Evolutionary conservation across 2,113 vertebrate genomes (phyloP).

Genomic region (Channa argus): DNA sequence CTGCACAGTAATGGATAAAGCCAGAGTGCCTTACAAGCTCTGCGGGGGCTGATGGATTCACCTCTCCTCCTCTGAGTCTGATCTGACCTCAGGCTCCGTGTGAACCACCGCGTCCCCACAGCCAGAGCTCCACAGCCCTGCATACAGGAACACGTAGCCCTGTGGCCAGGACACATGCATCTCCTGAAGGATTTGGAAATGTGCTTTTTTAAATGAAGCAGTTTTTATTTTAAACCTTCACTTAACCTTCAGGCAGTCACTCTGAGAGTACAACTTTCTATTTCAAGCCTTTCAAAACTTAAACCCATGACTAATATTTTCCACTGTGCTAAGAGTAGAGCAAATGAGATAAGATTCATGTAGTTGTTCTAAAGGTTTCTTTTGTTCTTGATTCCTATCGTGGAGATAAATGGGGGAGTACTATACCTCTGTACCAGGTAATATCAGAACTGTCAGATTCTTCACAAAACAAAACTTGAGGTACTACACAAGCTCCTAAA

Average conservation of each 20-base stretch:
- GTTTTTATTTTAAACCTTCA: conserved; percentile 18
- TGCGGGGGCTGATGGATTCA: conserved; percentile 64
- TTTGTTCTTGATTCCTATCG: conserved; percentile 27
- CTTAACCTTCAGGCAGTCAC: conserved; percentile 29
- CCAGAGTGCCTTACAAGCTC: conserved; percentile 42
- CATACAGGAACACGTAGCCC: conserved; percentile 34
- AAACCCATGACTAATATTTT: neutral
- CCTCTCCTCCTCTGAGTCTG: conserved; percentile 58
- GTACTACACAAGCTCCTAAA: neutral
- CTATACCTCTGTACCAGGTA: neutral
- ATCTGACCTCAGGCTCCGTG: conserved; percentile 53
- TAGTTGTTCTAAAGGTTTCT: conserved; percentile 6
- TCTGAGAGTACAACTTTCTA: conserved; percentile 17
- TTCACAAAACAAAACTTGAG: conserved; percentile 10
- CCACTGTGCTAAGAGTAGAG: neutral
- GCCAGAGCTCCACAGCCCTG: conserved; percentile 26
- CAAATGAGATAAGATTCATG: conserved; percentile 1
- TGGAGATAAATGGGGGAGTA: conserved; percentile 28
- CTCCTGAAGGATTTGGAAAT: conserved; percentile 11
- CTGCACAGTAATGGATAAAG: conserved; percentile 58
- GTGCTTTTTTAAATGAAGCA: conserved; percentile 7
- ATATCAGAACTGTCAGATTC: neutral
- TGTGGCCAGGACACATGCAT: conserved; percentile 29
- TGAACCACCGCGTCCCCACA: conserved; percentile 49
- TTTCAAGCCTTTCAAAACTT: conserved; percentile 8